phyloP scores from a whole-genome alignment of 2,113 vertebrate species.

The Varanus komodoensis region DNA sequence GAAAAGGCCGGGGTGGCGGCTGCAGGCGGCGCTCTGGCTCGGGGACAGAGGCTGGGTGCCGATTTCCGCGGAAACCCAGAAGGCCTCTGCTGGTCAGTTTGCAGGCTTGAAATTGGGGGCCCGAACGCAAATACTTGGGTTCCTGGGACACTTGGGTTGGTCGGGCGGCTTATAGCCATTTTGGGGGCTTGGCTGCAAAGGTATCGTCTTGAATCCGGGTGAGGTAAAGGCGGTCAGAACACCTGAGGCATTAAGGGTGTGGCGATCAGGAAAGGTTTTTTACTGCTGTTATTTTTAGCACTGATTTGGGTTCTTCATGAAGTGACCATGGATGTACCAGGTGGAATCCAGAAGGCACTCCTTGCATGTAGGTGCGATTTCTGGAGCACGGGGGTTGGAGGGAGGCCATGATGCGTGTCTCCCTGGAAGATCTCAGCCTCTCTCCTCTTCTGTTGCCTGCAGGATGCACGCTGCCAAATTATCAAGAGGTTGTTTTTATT shows the following conservation, averaged over 20 bases:
- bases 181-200: slow-evolving; percentile 13
- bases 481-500: slow-evolving; percentile 79
- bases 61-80: background rate
- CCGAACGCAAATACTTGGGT: background rate
- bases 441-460: slow-evolving; percentile 4
- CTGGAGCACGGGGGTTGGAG: accelerated
- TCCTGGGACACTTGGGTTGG: background rate
- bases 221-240: background rate
- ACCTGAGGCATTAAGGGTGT: background rate
- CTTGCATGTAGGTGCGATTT: background rate
- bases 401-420: background rate
- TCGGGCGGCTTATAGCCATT: background rate
- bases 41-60: background rate
- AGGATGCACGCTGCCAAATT: slow-evolving; percentile 72
- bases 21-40: background rate
- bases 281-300: too few relatives aligned
- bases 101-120: background rate
- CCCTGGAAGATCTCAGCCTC: background rate
- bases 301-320: background rate
- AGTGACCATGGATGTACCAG: background rate
- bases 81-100: background rate
- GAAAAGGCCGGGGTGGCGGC: background rate
- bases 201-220: background rate
- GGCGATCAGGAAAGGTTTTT: background rate
- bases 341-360: background rate